These are phyloP conservation scores for Triplophysa tibetana DNA, from an alignment of 2,113 vertebrate genomes.

Conservation along the genomic window DNA sequence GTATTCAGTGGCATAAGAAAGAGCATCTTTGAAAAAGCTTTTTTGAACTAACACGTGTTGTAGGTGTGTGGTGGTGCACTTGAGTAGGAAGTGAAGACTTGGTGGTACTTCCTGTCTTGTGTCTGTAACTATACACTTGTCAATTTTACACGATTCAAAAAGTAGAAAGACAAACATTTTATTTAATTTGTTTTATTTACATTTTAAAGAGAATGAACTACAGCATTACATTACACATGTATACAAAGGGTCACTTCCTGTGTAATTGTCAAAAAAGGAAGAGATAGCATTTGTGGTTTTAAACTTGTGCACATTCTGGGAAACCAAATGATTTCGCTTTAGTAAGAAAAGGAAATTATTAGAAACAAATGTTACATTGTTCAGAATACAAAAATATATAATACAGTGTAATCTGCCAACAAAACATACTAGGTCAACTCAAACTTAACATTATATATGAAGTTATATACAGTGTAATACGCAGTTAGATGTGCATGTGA, in stretches of 20 bases:
- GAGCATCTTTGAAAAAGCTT: background rate
- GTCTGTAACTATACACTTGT: background rate
- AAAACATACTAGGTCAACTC: background rate
- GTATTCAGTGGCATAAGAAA: background rate
- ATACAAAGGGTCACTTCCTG: background rate
- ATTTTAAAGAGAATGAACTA: background rate
- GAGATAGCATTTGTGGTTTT: background rate
- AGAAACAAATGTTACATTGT: slow-evolving; percentile 3
- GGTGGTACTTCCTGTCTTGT: background rate
- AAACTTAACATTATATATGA: background rate
- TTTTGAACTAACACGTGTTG: background rate
- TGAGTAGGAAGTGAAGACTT: slow-evolving; percentile 11
- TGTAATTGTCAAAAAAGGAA: background rate
- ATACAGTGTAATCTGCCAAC: background rate
- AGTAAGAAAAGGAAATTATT: slow-evolving; percentile 4
- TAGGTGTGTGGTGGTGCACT: background rate
- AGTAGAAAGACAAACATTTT: no score
- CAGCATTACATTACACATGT: no score
- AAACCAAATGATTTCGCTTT: background rate
- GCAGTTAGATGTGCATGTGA: background rate
- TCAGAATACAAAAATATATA: background rate
- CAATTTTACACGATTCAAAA: background rate
- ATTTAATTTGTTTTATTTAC: no score
- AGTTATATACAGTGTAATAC: slow-evolving; percentile 10
- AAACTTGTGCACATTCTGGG: background rate